These are phyloP conservation scores for Temnopleurus reevesii DNA, from an alignment of 53 echinoderm and acorn worm genomes.

Conservation along the genomic window DNA sequence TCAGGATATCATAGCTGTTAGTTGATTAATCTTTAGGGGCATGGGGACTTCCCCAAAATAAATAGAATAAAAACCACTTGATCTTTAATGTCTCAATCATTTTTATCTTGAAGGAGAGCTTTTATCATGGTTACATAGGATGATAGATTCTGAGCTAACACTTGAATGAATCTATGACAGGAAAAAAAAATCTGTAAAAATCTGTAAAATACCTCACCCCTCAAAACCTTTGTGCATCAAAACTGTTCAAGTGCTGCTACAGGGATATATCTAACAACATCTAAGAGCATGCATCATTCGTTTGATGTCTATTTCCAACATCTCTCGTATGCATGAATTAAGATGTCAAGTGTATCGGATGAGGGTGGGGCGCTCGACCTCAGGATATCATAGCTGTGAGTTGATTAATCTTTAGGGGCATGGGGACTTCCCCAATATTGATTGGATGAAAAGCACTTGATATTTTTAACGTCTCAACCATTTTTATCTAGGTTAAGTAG, in stretches of 20 bases:
- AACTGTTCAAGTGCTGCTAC: too few relatives aligned
- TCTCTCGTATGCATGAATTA: not conserved
- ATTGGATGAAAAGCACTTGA: too few relatives aligned
- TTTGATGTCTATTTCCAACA: too few relatives aligned
- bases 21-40: conserved; percentile 30
- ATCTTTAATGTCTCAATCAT: not conserved
- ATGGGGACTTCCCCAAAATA: not conserved
- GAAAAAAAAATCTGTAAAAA: too few relatives aligned
- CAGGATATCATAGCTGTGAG: conserved; percentile 4
- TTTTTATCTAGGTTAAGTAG: not conserved
- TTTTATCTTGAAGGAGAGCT: conserved; percentile 22
- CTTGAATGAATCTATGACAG: too few relatives aligned
- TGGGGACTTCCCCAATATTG: conserved; percentile 5
- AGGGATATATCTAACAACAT: too few relatives aligned
- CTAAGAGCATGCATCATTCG: too few relatives aligned
- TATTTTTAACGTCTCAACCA: not conserved
- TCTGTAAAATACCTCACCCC: too few relatives aligned
- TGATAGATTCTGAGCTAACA: too few relatives aligned
- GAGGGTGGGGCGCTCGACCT: conserved; percentile 1
- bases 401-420: conserved; percentile 31
- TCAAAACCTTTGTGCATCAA: too few relatives aligned
- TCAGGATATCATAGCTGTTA: conserved; percentile 4
- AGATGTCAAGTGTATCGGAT: not conserved
- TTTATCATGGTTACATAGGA: too few relatives aligned
- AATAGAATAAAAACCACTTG: not conserved